Base-by-base conservation (phyloP, 2,113 vertebrate species). In the Pyrgilauda ruficollis region DNA sequence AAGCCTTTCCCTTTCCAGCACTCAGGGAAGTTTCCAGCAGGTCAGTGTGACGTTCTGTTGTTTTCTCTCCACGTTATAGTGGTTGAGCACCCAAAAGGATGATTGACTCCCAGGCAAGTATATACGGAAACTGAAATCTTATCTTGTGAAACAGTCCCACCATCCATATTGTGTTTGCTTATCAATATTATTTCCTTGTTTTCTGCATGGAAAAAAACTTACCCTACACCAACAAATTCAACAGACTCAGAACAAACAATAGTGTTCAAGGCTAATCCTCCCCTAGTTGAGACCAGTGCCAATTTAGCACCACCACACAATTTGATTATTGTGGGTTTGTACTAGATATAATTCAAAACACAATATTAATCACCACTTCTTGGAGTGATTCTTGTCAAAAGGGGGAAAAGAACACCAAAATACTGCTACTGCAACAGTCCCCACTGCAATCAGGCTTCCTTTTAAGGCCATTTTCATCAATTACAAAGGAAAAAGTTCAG, bases 121-220 rank as follows among this genome's bases (percentile, higher is more conserved):
- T 70, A 97, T 83, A 97, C 3, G 72, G 97, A 97, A 97, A 94
- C 69, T 78, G 63, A 96, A 97, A 98, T 94, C 97, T 98, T 98
- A 98, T 98, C 98, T 98, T 64, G 31, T 78, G 72, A 64, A 97
- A 97, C 98, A 98, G 97, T 93, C 97, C 95, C 94, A 90, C 97
- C 74, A 98, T 96, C 97, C 18, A 9, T 77, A 98, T 96, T 97
- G 95, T 97, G 85, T 96, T 98, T 97, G 97, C 97, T 98, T 98
- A 98, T 97, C 95, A 94, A 95, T 97, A 98, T 98, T 97, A 98
- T 98, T 99, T 98, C 97, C 97, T 98, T 96, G 96, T 89, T 91
- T 91, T 95, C 78, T 92, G 50, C 52, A 87, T 11, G 33, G 79
- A 80, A 86, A 90, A 94, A 92, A 94, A 43, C 44, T 84, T 63